These are phyloP conservation scores for Drosophila navojoa DNA, from an alignment of 1,140 invertebrate genomes.

Conservation along the genomic window DNA sequence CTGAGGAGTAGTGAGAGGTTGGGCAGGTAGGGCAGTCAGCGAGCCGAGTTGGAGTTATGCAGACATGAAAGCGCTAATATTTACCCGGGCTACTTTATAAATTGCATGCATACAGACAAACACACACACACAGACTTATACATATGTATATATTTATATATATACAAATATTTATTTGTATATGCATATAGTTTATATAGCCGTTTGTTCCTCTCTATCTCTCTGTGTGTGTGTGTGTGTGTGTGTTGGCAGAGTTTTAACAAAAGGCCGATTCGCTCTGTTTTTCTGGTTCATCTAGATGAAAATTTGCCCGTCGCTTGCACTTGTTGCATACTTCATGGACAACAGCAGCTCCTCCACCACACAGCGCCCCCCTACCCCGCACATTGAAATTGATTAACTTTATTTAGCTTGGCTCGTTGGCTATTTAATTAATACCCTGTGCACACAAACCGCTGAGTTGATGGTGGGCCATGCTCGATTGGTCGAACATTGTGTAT, in stretches of 20 bases:
- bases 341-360: background rate
- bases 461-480: too few relatives aligned
- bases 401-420: conserved; percentile 53
- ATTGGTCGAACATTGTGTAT: too few relatives aligned
- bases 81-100: conserved; percentile 1
- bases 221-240: background rate
- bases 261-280: conserved; percentile 26
- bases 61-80: conserved; percentile 24
- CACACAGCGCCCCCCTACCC: background rate
- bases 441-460: background rate
- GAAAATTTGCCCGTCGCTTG: conserved; percentile 13
- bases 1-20: too few relatives aligned
- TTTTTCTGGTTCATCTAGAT: conserved; percentile 44
- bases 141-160: conserved; percentile 8
- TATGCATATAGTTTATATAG: conserved; percentile 2
- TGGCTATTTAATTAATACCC: conserved; percentile 25
- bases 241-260: conserved; percentile 29
- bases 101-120: conserved; percentile 2
- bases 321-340: conserved; percentile 67
- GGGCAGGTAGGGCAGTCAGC: background rate
- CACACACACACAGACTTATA: background rate
- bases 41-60: background rate
- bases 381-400: conserved; percentile 77
- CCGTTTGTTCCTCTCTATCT: conserved; percentile 24
- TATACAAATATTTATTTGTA: background rate